Base-by-base conservation (phyloP, 1,140 invertebrate genomes). In the Acromyrmex charruanus region DNA sequence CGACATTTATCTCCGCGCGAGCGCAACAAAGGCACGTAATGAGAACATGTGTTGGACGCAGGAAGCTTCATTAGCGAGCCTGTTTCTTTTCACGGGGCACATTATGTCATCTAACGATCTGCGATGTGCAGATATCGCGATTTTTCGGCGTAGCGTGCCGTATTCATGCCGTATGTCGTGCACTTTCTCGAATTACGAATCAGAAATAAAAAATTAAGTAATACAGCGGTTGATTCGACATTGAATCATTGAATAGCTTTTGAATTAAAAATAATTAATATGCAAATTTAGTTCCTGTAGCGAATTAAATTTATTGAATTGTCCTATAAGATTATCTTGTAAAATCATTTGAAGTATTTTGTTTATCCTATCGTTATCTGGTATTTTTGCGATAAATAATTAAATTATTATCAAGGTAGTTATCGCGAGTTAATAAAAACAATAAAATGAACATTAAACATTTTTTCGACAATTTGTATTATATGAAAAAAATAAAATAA, bases 1-100 rank as follows among this genome's bases (percentile, higher is more conserved):
- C 66, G 74, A 58, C 87, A 89, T 86, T 87, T 90, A 90, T 90
- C 89, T 79, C 72, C 59, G 21, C 63, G 65, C 72, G 75, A 68
- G 88, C 85, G 93, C 92, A 94, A 95, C 94, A 95, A 95, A 95
- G 90, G 93, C 90, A 86, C 91, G 92, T 94, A 95, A 94, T 91
- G 93, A 95, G 93, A 94, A 93, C 94, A 94, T 94, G 94, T 93
- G 91, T 92, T 87, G 86, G 87, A 93, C 77, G 84, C 71, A 87
- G 89, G 88, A 90, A 86, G 90, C 91, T 91, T 92, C 90, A 90
- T 93, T 92, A 92, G 89, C 88, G 81, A 91, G 87, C 81, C 88
- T 90, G 92, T 90, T 91, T 88, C 77, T 85, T 85, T 87, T 81
- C 80, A 72, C 80, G 72, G 3, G 21, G 35, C 80, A 75, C 53